Conservation (phyloP, 2,113 vertebrate species). For the Heterotilapia buettikoferi region DNA sequence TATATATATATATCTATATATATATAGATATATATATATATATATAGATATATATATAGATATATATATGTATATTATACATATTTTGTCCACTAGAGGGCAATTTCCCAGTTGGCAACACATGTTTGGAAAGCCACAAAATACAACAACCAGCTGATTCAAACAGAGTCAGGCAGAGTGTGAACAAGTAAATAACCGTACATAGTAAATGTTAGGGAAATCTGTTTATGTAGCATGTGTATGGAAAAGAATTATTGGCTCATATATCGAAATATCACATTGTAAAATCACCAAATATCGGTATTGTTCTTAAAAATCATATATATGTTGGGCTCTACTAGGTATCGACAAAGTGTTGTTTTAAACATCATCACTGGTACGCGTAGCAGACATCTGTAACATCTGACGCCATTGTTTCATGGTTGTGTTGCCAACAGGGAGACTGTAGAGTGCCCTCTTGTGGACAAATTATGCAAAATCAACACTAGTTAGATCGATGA, state of each 20-base stretch:
- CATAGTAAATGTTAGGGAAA: neutral
- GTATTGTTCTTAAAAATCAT: neutral
- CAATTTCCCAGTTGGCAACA: neutral
- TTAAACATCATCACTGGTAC: fast-evolving
- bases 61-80: fast-evolving
- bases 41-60: fast-evolving
- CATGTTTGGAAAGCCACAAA: fast-evolving
- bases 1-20: neutral
- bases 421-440: neutral
- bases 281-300: neutral
- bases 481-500: neutral
- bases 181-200: neutral
- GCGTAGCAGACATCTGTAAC: neutral
- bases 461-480: neutral
- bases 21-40: too few species aligned
- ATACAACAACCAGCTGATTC: neutral
- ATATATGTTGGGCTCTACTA: neutral
- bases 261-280: neutral
- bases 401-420: neutral
- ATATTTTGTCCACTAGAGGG: neutral
- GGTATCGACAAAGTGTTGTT: neutral
- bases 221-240: neutral
- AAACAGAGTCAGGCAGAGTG: neutral
- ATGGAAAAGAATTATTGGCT: neutral
- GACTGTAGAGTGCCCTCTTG: neutral